Percentiles rank a stretch among this genome's conserved stretches.
These are phyloP conservation scores for Alexandromys fortis DNA, from an alignment of 2,113 vertebrate species.

Conservation along the genomic window DNA sequence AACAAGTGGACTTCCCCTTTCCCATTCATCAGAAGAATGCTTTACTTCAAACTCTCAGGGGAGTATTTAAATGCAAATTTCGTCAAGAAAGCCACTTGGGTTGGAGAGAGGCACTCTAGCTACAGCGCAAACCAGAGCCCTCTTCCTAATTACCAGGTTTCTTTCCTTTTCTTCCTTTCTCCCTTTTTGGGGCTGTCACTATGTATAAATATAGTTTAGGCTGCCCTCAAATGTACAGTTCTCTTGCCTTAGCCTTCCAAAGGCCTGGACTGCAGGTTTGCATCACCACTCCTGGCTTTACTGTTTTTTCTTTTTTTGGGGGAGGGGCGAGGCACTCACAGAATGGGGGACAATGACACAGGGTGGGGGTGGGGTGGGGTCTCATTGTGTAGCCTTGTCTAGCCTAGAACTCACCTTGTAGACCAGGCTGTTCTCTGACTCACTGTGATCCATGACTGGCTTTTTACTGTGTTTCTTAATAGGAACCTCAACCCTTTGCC, in stretches of 20 bases:
- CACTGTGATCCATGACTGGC: neutral
- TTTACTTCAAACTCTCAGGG: slow-evolving; percentile 64
- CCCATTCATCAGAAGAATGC: slow-evolving; percentile 68
- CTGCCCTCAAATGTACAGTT: neutral
- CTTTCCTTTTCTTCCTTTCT: neutral
- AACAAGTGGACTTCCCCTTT: slow-evolving; percentile 74
- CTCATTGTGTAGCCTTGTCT: neutral
- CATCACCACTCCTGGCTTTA: neutral
- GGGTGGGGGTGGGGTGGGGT: neutral
- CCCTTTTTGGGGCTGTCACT: neutral
- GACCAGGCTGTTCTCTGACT: neutral
- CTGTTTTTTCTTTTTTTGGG: neutral
- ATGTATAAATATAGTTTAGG: neutral
- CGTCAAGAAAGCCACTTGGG: slow-evolving; percentile 60
- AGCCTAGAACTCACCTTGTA: neutral
- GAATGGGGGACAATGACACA: neutral
- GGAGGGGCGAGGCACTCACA: neutral
- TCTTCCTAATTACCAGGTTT: slow-evolving; percentile 45
- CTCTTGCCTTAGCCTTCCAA: neutral
- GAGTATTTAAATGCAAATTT: slow-evolving; percentile 75
- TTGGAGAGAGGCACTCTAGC: slow-evolving; percentile 59
- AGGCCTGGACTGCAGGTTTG: neutral
- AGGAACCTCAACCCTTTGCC: slow-evolving; percentile 24
- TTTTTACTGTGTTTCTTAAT: slow-evolving; percentile 30
- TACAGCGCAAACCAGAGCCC: slow-evolving; percentile 60